These are phyloP conservation scores for Sturnira hondurensis DNA, from an alignment of 2,113 vertebrate species.

Conservation along the genomic window DNA sequence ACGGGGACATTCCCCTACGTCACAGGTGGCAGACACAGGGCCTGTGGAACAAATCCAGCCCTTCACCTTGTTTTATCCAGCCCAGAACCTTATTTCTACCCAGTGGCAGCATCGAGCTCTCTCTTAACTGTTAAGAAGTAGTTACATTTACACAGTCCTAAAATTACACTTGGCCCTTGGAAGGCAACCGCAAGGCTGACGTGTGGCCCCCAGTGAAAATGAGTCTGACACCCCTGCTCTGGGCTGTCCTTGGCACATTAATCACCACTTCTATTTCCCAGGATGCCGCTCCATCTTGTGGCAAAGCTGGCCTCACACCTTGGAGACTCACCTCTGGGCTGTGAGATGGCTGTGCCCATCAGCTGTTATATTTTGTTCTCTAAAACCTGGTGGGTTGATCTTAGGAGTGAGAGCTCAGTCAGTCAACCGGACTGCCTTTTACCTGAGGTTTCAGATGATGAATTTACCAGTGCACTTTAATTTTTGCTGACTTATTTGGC, in stretches of 20 bases:
- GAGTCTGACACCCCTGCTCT: not conserved
- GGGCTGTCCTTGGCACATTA: not conserved
- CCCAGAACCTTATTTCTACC: too few relatives aligned
- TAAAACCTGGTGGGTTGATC: fast-evolving
- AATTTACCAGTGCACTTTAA: too few relatives aligned
- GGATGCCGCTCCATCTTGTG: not conserved
- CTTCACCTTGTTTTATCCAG: too few relatives aligned
- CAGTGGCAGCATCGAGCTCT: too few relatives aligned
- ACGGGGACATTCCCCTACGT: not conserved
- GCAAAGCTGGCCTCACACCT: not conserved
- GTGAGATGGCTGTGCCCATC: not conserved
- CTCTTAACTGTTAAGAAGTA: too few relatives aligned
- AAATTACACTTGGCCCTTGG: too few relatives aligned
- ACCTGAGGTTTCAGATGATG: not conserved
- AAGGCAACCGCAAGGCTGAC: too few relatives aligned
- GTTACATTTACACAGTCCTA: too few relatives aligned
- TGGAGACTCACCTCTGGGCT: not conserved
- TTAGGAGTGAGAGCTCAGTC: not conserved
- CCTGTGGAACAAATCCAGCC: too few relatives aligned
- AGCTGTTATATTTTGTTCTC: too few relatives aligned
- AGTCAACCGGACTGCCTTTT: not conserved
- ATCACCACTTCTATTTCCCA: fast-evolving
- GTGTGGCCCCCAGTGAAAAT: too few relatives aligned
- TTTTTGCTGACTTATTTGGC: not conserved
- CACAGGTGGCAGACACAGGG: too few relatives aligned